Conservation (phyloP, 1,140 invertebrate species). For the Pseudoatta argentina region DNA sequence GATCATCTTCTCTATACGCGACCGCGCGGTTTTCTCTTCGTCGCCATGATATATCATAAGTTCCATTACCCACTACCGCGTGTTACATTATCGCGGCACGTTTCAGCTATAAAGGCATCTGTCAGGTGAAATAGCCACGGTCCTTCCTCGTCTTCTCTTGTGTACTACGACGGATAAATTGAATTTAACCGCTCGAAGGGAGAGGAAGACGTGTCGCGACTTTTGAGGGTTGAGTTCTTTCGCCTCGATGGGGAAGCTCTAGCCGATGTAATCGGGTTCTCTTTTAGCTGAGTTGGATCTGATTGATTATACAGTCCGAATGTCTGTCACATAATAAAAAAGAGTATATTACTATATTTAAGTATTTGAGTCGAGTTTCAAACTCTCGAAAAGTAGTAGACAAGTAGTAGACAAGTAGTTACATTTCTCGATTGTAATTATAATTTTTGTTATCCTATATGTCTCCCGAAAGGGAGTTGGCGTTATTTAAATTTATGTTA, state of each 20-base stretch:
- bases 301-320: slow-evolving; percentile 50
- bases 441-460: background rate
- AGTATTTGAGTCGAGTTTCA: background rate
- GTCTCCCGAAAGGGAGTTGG: background rate
- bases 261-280: slow-evolving; percentile 36
- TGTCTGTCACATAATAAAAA: background rate
- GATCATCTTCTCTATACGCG: slow-evolving; percentile 63
- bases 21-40: slow-evolving; percentile 38
- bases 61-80: slow-evolving; percentile 75
- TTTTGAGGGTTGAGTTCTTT: slow-evolving; percentile 56
- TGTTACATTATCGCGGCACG: slow-evolving; percentile 79
- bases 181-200: slow-evolving; percentile 71
- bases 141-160: slow-evolving; percentile 62
- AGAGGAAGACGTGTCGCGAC: slow-evolving; percentile 66
- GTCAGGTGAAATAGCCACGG: slow-evolving; percentile 76
- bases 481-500: background rate
- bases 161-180: slow-evolving; percentile 70
- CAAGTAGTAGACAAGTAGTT: background rate
- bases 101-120: slow-evolving; percentile 77
- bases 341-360: background rate
- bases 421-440: slow-evolving; percentile 17
- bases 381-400: background rate
- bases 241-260: background rate
- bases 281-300: background rate
- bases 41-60: slow-evolving; percentile 79